These are phyloP conservation scores for Leptodactylus fallax DNA, from an alignment of 2,797 vertebrate species.

Conservation along the genomic window DNA sequence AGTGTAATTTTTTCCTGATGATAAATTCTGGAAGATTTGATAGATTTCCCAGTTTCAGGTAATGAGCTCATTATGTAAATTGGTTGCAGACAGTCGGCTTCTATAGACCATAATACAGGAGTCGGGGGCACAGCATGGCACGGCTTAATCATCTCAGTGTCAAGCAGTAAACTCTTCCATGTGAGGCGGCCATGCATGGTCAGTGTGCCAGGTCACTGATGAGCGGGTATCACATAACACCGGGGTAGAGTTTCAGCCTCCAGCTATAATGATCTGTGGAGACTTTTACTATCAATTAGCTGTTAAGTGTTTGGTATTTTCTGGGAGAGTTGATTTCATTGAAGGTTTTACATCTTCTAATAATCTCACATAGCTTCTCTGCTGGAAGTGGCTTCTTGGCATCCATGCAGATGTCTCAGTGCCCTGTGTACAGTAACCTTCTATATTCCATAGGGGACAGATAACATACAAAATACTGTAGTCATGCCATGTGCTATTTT, in stretches of 20 bases:
- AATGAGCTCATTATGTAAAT: not conserved
- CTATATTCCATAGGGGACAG: not conserved
- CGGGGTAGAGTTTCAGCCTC: not conserved
- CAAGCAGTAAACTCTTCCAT: slow-evolving; percentile 34
- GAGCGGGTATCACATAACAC: not conserved
- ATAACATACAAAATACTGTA: not conserved
- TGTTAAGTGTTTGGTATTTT: slow-evolving; percentile 5
- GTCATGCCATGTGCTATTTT: no score
- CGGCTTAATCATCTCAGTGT: not conserved
- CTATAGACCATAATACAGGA: not conserved
- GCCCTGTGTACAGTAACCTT: not conserved
- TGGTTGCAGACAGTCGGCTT: slow-evolving; percentile 27
- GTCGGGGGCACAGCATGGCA: not conserved
- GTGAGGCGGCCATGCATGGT: not conserved
- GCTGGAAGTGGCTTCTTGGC: not conserved
- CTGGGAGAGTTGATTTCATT: slow-evolving; percentile 1
- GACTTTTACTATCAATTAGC: slow-evolving; percentile 39
- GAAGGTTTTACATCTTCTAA: slow-evolving; percentile 17
- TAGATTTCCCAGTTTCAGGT: not conserved
- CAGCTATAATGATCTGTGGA: not conserved
- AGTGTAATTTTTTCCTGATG: not conserved
- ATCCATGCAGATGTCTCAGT: not conserved
- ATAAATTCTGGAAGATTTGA: not conserved
- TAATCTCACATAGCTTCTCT: slow-evolving; percentile 3
- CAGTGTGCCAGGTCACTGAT: not conserved